A percentile compares a stretch with the other conserved stretches of the same genome.
Conservation (phyloP, 2,888 invertebrate species). For the Hetaerina titia region DNA sequence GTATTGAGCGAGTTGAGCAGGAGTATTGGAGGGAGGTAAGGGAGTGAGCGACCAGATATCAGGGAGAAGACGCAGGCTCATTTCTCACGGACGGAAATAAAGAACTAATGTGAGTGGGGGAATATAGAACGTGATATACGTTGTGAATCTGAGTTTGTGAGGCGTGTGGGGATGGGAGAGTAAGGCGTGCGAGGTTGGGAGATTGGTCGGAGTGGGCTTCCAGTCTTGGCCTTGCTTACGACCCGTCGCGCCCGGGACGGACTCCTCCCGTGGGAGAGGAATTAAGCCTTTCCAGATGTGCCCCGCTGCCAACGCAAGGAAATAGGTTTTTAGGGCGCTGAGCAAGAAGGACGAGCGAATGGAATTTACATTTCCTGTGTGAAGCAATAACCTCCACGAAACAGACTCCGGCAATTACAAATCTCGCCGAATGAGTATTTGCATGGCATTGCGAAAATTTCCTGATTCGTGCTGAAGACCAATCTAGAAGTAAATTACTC, state of each 20-base stretch:
- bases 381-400: neutral
- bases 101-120: neutral
- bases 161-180: neutral
- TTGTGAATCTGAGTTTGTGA: neutral
- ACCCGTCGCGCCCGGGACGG: neutral
- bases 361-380: neutral
- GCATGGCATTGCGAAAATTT: constrained; percentile 12
- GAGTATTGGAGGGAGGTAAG: neutral
- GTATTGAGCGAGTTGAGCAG: too few species aligned
- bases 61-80: neutral
- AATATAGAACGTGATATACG: neutral
- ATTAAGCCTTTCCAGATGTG: constrained; percentile 18
- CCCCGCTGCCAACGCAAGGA: neutral
- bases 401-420: neutral
- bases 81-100: neutral
- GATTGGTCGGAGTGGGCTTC: neutral
- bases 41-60: neutral
- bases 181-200: neutral
- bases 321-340: constrained; percentile 50
- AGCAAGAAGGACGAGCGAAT: neutral
- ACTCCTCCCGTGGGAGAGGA: neutral
- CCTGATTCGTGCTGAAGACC: neutral
- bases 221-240: neutral
- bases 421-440: neutral
- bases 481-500: neutral